Percentiles rank a stretch among this genome's conserved stretches.
phyloP scores from a whole-genome alignment of 2,797 vertebrate species.

The Furcifer pardalis region DNA sequence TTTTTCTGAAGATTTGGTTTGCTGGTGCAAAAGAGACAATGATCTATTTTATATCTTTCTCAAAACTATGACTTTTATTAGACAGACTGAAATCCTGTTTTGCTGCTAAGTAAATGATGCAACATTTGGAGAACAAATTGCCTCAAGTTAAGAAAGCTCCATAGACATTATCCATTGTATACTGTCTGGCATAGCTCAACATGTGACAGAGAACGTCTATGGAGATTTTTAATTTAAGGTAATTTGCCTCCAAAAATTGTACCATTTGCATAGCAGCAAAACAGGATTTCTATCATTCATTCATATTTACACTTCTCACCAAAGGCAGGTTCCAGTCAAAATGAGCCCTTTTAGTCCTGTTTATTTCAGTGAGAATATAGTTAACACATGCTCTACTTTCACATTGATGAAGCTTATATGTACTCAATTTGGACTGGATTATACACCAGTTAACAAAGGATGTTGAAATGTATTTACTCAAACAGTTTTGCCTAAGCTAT shows the following conservation, averaged over 20 bases:
- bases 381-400: background rate
- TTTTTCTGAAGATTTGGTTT: background rate
- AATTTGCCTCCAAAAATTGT: too few relatives aligned
- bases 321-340: background rate
- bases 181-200: too few relatives aligned
- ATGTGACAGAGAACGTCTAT: too few relatives aligned
- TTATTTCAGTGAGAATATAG: background rate
- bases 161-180: too few relatives aligned
- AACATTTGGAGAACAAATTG: too few relatives aligned
- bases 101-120: too few relatives aligned
- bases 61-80: background rate
- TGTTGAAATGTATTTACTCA: background rate
- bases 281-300: too few relatives aligned
- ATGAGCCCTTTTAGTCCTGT: background rate
- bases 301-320: background rate
- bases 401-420: background rate
- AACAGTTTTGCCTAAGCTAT: background rate
- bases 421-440: background rate
- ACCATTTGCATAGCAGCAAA: too few relatives aligned
- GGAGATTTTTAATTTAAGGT: too few relatives aligned
- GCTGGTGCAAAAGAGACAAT: background rate
- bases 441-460: background rate
- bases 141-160: too few relatives aligned
- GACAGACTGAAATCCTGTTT: background rate
- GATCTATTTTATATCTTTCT: background rate